Evolutionary conservation across 2,113 vertebrate genomes (phyloP).

Genomic region (Galemys pyrenaicus): DNA sequence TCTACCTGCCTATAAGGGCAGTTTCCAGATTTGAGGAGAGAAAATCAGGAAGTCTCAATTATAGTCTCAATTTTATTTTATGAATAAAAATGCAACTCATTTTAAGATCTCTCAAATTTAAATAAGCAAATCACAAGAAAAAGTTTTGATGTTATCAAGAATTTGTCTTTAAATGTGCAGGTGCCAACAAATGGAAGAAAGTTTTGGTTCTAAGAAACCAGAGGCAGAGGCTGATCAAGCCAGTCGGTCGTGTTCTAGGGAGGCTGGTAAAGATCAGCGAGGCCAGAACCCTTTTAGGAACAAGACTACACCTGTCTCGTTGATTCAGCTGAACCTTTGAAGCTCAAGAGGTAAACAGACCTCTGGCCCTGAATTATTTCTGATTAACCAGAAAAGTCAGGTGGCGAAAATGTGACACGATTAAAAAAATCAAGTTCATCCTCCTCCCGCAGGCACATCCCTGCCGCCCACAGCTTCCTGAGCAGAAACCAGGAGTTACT

Average conservation of each 20-base stretch:
- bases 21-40: not conserved
- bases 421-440: not conserved
- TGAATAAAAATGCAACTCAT: not conserved
- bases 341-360: constrained; percentile 19
- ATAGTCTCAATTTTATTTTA: too few species aligned
- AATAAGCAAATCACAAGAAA: not conserved
- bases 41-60: not conserved
- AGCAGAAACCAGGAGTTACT: not conserved
- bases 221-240: not conserved
- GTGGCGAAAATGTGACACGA: not conserved
- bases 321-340: constrained; percentile 27
- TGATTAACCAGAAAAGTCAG: constrained; percentile 50
- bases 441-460: not conserved
- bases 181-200: not conserved
- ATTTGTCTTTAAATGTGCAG: not conserved
- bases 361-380: constrained; percentile 25
- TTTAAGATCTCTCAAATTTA: not conserved
- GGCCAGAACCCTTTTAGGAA: not conserved
- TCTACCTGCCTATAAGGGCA: not conserved
- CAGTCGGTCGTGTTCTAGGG: not conserved
- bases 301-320: constrained; percentile 56
- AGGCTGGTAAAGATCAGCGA: not conserved
- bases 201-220: not conserved
- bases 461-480: not conserved
- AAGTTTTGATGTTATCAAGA: not conserved